These are phyloP conservation scores for Cydia pomonella DNA, from an alignment of 1,140 invertebrate genomes.

Conservation along the genomic window DNA sequence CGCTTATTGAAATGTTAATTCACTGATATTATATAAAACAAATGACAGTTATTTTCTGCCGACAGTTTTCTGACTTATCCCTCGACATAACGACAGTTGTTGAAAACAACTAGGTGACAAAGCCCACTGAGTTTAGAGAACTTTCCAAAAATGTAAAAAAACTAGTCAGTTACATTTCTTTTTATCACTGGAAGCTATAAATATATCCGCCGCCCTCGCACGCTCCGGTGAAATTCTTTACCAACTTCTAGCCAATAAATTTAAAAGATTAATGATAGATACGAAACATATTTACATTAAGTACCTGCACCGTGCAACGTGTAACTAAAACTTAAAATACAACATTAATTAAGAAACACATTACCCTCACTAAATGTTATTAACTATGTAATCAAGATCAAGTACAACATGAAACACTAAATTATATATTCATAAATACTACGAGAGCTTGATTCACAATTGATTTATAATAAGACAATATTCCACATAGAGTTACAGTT, in stretches of 20 bases:
- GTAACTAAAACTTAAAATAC: constrained; percentile 40
- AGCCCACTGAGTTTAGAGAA: constrained; percentile 47
- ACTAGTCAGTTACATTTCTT: constrained; percentile 58
- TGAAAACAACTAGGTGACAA: constrained; percentile 46
- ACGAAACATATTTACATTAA: constrained; percentile 73
- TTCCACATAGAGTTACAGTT: too few species aligned
- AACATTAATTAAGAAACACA: constrained; percentile 70
- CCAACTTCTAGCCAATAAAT: constrained; percentile 71
- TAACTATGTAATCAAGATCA: neutral
- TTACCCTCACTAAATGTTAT: constrained; percentile 39
- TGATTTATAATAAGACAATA: too few species aligned
- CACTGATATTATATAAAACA: constrained; percentile 33
- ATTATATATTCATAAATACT: neutral
- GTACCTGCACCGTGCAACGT: constrained; percentile 66
- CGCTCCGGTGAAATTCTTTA: constrained; percentile 58
- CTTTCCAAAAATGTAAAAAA: constrained; percentile 59
- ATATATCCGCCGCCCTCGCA: constrained; percentile 68
- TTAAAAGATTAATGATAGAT: constrained; percentile 72
- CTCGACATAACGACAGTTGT: constrained; percentile 45
- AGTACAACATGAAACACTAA: neutral
- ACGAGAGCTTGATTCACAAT: too few species aligned
- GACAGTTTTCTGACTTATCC: constrained; percentile 54
- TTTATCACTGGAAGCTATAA: constrained; percentile 69
- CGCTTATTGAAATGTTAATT: constrained; percentile 26
- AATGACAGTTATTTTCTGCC: constrained; percentile 37